A percentile compares a stretch with the other conserved stretches of the same genome.
Conservation (phyloP, 1,140 invertebrate genomes). For the Daktulosphaira vitifoliae region DNA sequence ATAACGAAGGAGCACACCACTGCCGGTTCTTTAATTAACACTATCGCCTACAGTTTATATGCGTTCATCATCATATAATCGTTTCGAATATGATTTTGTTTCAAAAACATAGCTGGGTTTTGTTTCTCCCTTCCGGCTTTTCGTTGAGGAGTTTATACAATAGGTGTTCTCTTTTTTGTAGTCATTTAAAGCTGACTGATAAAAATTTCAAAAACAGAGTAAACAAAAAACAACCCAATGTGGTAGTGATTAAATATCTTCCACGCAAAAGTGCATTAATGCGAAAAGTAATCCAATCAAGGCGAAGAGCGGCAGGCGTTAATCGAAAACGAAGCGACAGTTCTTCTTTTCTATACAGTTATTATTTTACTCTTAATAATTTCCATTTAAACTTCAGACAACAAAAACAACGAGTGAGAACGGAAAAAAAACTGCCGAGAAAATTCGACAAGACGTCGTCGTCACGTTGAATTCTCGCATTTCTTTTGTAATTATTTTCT, state of each 20-base stretch:
- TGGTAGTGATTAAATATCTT: neutral
- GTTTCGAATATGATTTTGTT: constrained; percentile 18
- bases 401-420: neutral
- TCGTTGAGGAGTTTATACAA: too few species aligned
- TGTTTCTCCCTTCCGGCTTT: constrained; percentile 2
- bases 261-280: constrained; percentile 20
- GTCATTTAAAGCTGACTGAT: too few species aligned
- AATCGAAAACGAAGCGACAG: constrained; percentile 30
- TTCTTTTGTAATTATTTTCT: constrained; percentile 31
- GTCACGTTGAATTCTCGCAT: constrained; percentile 32
- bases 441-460: constrained; percentile 25
- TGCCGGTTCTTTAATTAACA: constrained; percentile 31
- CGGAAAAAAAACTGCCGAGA: neutral
- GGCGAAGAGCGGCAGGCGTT: constrained; percentile 11
- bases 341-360: neutral
- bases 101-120: constrained; percentile 22
- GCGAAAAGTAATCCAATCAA: constrained; percentile 31
- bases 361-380: constrained; percentile 21
- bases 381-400: constrained; percentile 26
- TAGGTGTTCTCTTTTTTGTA: too few species aligned
- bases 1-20: constrained; percentile 9
- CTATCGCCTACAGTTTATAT: constrained; percentile 17
- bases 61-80: constrained; percentile 8
- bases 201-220: too few species aligned
- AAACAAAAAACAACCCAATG: neutral